A percentile compares a stretch with the other conserved stretches of the same genome.
These are phyloP conservation scores for Serilophus lunatus DNA, from an alignment of 2,113 vertebrate genomes.

Conservation along the genomic window DNA sequence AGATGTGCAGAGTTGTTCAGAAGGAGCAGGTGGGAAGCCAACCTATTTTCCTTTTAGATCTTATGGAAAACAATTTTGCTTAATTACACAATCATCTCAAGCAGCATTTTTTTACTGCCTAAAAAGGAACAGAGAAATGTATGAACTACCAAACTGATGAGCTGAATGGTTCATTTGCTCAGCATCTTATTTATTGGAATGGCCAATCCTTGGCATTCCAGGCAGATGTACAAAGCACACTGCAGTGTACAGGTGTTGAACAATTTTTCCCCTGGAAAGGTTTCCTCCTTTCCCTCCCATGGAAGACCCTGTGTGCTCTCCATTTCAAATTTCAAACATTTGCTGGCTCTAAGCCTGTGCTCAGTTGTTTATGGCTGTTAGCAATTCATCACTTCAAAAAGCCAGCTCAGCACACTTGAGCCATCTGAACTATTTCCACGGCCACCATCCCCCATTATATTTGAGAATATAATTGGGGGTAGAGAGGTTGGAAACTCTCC, in stretches of 20 bases:
- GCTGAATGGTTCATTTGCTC: not conserved
- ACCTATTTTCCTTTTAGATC: not conserved
- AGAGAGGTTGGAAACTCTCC: not conserved
- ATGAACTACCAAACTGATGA: not conserved
- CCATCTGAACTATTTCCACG: not conserved
- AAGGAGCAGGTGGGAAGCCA: not conserved
- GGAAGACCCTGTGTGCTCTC: not conserved
- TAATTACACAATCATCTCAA: not conserved
- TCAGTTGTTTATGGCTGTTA: not conserved
- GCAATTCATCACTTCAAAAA: constrained; percentile 4
- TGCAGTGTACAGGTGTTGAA: not conserved
- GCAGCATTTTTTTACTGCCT: not conserved
- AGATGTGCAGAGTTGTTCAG: not conserved
- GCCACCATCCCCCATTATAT: not conserved
- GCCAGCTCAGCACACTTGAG: constrained; percentile 4
- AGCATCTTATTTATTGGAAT: not conserved
- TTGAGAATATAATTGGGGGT: not conserved
- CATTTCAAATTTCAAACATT: not conserved
- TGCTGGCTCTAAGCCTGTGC: not conserved
- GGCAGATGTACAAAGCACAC: not conserved
- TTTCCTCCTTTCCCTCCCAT: not conserved
- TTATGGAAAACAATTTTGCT: not conserved
- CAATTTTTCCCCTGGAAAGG: not conserved
- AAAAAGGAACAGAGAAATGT: not conserved
- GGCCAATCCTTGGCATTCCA: not conserved